These are phyloP conservation scores for Willisornis vidua DNA, from an alignment of 2,113 vertebrate species.

Conservation along the genomic window DNA sequence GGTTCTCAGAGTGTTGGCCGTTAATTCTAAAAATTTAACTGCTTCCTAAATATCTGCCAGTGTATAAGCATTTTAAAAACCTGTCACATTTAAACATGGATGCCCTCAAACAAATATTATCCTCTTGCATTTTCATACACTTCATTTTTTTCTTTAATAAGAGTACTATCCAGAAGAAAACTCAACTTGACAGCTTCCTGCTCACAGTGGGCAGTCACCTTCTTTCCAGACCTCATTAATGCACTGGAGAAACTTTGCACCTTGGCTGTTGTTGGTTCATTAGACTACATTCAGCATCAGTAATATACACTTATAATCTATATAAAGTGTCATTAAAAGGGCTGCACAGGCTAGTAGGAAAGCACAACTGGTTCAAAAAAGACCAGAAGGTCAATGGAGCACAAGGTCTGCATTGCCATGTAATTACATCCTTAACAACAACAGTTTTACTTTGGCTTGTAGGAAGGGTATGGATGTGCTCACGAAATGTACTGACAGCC, in stretches of 20 bases:
- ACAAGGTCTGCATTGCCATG: background rate
- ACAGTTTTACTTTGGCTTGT: background rate
- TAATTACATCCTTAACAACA: background rate
- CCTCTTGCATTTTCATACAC: background rate
- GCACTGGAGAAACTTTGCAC: background rate
- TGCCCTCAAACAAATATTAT: background rate
- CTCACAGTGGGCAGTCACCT: background rate
- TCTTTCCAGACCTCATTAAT: conserved; percentile 46
- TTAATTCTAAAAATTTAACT: background rate
- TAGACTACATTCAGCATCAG: background rate
- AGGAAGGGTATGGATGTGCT: background rate
- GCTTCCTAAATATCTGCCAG: background rate
- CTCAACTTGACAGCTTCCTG: background rate
- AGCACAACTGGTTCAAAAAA: background rate
- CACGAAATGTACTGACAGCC: background rate
- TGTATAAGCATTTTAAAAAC: background rate
- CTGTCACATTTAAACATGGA: background rate
- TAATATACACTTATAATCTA: background rate
- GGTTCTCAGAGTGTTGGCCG: background rate
- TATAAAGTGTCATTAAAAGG: background rate
- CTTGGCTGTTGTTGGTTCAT: conserved; percentile 35
- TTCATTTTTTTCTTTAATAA: background rate
- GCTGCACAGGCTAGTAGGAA: background rate
- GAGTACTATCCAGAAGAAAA: background rate
- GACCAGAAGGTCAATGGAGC: background rate